phyloP scores from a whole-genome alignment of 2,113 vertebrate genomes.

The Thymallus thymallus region DNA sequence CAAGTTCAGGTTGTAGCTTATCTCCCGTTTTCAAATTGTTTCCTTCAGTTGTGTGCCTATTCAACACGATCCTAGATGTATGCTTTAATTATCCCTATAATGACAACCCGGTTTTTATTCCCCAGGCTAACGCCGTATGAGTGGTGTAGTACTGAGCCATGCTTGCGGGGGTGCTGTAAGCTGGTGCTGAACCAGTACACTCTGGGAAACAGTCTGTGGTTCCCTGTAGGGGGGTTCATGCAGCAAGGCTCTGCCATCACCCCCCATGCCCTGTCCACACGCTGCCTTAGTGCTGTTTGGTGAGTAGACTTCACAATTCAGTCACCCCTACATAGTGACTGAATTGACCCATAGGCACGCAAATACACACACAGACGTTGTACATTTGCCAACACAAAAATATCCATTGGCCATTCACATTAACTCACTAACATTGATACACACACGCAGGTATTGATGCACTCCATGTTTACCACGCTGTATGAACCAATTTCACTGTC shows the following conservation, averaged over 20 bases:
- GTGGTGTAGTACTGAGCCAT: conserved; percentile 87
- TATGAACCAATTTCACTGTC: too few species aligned
- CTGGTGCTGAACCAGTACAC: conserved; percentile 89
- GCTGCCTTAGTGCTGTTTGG: conserved; percentile 89
- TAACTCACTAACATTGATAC: too few species aligned
- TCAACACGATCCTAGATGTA: not conserved
- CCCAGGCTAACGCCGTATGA: conserved; percentile 82
- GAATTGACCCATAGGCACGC: too few species aligned
- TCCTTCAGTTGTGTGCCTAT: not conserved
- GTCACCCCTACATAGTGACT: too few species aligned
- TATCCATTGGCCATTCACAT: too few species aligned
- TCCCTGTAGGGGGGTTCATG: conserved; percentile 88
- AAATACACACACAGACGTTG: too few species aligned
- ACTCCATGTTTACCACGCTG: too few species aligned
- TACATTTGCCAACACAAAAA: too few species aligned
- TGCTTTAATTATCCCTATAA: not conserved
- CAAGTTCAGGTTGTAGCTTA: not conserved
- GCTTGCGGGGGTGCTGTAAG: conserved; percentile 81
- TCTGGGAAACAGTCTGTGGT: conserved; percentile 87
- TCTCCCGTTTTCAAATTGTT: not conserved
- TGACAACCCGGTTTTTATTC: not conserved
- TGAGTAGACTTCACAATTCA: conserved; percentile 59
- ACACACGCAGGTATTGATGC: too few species aligned
- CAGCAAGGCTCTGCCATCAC: conserved; percentile 88
- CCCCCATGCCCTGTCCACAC: conserved; percentile 83